Evolutionary conservation across 2,113 vertebrate genomes (phyloP).

Genomic region (Spheniscus mendiculus): DNA sequence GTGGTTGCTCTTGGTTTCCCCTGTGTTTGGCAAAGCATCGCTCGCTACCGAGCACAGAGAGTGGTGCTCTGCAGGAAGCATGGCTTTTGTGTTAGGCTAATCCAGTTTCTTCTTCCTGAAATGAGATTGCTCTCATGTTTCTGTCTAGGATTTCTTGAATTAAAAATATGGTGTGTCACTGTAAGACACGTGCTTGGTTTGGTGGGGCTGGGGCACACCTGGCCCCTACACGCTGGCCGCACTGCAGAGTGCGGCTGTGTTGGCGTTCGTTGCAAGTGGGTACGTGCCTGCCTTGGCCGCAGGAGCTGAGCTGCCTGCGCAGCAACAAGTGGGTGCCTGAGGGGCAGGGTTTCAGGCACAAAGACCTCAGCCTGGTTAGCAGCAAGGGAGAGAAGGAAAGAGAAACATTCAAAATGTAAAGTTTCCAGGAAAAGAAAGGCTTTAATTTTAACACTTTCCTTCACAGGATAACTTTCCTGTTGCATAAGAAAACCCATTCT

Average conservation of each 20-base stretch:
- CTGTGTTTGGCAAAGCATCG: background rate
- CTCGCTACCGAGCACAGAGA: rapidly evolving
- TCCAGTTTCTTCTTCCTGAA: background rate
- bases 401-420: background rate
- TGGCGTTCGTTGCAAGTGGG: background rate
- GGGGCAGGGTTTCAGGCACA: background rate
- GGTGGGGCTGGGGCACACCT: background rate
- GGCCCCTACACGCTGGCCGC: rapidly evolving
- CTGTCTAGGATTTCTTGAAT: background rate
- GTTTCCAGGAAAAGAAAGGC: background rate
- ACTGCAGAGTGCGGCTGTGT: rapidly evolving
- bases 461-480: background rate
- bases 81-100: background rate
- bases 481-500: background rate
- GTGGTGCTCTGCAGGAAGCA: background rate
- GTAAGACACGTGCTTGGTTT: background rate
- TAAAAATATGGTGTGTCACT: background rate
- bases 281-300: rapidly evolving
- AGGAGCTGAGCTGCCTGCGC: background rate
- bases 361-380: background rate
- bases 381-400: background rate
- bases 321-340: background rate
- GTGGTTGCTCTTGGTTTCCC: background rate
- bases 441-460: background rate
- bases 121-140: background rate